A percentile compares a stretch with the other conserved stretches of the same genome.
Conservation (phyloP, 2,113 vertebrate species). For the Ciconia stormi region DNA sequence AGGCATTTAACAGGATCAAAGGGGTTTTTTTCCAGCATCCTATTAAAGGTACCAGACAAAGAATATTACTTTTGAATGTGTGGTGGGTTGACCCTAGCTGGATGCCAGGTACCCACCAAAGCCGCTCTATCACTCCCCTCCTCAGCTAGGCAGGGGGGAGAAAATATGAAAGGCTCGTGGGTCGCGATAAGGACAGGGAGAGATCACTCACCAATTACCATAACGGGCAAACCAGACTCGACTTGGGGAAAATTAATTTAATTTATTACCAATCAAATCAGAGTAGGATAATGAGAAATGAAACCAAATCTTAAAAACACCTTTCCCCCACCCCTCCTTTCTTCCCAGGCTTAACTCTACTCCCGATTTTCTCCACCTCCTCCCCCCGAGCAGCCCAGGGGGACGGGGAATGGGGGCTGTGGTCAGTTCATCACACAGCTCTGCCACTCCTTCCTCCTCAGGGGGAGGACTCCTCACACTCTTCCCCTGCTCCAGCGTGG, state of each 20-base stretch:
- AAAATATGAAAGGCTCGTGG: background rate
- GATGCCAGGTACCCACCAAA: background rate
- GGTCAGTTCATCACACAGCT: background rate
- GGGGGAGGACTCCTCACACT: too few species aligned
- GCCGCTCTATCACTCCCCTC: background rate
- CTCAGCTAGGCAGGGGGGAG: background rate
- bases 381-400: rapidly evolving
- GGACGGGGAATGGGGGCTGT: background rate
- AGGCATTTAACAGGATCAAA: background rate
- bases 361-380: background rate
- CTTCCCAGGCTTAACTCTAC: background rate
- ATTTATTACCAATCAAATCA: background rate
- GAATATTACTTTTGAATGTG: background rate
- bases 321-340: background rate
- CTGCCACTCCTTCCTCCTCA: too few species aligned
- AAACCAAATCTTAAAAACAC: background rate
- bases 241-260: background rate
- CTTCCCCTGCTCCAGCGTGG: background rate
- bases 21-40: background rate
- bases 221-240: background rate
- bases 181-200: background rate
- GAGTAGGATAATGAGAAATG: background rate
- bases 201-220: background rate
- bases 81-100: background rate
- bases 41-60: background rate